Evolutionary conservation across 2,113 vertebrate genomes (phyloP), one percentile per base, ranked within the genome.

Genomic region (Callorhinus ursinus): DNA sequence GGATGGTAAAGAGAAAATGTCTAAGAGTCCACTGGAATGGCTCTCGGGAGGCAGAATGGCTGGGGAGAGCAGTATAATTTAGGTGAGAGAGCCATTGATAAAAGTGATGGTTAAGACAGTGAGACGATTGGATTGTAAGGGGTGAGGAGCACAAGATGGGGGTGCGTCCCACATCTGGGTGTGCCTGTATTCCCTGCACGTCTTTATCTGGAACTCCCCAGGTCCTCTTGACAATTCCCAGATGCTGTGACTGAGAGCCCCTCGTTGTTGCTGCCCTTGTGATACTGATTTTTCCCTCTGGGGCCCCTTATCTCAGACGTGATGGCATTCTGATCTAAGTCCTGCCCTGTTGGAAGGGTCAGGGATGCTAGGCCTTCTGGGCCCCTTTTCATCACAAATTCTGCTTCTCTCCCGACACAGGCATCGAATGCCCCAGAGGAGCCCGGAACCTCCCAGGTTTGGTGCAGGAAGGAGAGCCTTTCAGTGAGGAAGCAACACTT

Each of bases 351-450:
- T 21, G 51, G 61, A 55, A 39, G 13, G 57, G 24, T 14, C 39
- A 18, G 8, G 82, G 36, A n/a, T 31, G 55, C 57, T 42, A 51
- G 61, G 28, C 76, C 69, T 92, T 1, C n/a, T 8, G 8, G n/a
- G 49, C 28, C 7, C 85, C 59, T 96, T 81, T 36, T 95, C 57
- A 81, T 92, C 88, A 93, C 72, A 77, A 4, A 55, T 72, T 97
- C 74, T 82, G 96, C 79, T 63, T 88, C 98, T 96, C 87, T 98
- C 65, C 69, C 96, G 46, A 72, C 21, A 0, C 96, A 99, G 99
- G 99, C 97, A 99, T 99, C 0, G 99, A 99, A 97, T 99, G 99
- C 98, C 99, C 99, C 33, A 99, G 99, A 42, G 99, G 99, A 12
- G 99, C 99, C 89, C 98, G 99, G 59, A 99, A 99, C 98, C 97